Base-by-base conservation (phyloP, 2,888 invertebrate genomes). In the Sceliomorpha sp. region DNA sequence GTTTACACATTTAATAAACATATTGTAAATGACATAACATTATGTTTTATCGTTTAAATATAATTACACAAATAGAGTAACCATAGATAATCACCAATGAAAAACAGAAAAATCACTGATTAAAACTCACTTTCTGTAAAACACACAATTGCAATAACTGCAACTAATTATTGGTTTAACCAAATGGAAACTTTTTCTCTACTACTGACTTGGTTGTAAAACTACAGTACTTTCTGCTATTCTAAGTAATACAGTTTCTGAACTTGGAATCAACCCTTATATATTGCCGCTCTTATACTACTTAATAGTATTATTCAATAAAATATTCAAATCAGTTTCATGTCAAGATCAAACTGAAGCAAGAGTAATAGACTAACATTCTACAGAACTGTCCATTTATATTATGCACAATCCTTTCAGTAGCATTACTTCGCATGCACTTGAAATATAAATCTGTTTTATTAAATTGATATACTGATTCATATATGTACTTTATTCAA, bases 221-320 rank as follows among this genome's bases (percentile, higher is more conserved):
- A 63, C 66, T 71, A 73, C 20, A 63, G 75, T 56, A 45, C 64
- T 71, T 60, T 42, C 62, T 68, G 60, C 58, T 76, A 26, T 26
- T 51, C n/a, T 40, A 40, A 51, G 42, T 51, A 73, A 69, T 68
- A 58, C 76, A 64, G 63, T 8, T 15, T 10, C n/a, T 37, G 9
- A 42, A 39, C 9, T 31, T 8, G 13, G 34, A 44, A 13, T 58
- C 20, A 4, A n/a, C 47, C 72, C 77, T 78, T 82, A 79, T 78
- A 75, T 69, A 56, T 45, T 62, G 14, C 44, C 58, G 10, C 12
- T 48, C 2, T 51, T 29, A 47, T 39, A 55, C 26, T 48, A 58
- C 73, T 56, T 63, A 81, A 83, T 78, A 70, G 71, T 72, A 73
- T 78, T 72, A 80, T 80, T 73, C 59, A 76, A 85, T 84, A 79